Evolutionary conservation across 2,797 vertebrate genomes (phyloP).

Genomic region (Bradypodion ventrale): DNA sequence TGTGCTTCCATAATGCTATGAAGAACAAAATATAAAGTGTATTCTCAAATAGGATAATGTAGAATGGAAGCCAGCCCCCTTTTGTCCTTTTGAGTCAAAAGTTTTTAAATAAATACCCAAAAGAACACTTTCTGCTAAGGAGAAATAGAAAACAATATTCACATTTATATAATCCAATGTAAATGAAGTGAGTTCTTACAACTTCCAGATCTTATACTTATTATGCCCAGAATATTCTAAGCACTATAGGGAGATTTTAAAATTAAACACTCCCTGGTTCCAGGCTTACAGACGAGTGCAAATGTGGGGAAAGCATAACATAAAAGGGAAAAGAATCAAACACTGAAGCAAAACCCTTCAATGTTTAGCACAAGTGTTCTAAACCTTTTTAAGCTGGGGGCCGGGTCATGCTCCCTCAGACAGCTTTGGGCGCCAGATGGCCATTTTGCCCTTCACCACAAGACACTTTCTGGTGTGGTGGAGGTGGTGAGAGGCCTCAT

Average conservation of each 20-base stretch:
- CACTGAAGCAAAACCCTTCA: neutral
- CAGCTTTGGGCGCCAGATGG: too few species aligned
- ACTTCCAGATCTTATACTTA: too few species aligned
- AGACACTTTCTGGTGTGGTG: too few species aligned
- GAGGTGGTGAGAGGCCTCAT: too few species aligned
- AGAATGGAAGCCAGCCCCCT: neutral
- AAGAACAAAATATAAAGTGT: neutral
- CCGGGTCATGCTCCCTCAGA: too few species aligned
- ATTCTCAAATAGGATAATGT: neutral
- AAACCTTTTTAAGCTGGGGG: too few species aligned
- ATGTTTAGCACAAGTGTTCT: too few species aligned
- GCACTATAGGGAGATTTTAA: neutral
- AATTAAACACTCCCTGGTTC: neutral
- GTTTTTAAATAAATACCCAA: conserved; percentile 3
- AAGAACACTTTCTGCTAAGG: neutral
- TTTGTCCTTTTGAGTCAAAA: neutral
- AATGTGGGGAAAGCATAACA: neutral
- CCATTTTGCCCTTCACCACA: too few species aligned
- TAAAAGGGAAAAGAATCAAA: neutral
- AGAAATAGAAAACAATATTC: neutral
- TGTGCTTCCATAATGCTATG: neutral
- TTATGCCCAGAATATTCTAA: too few species aligned
- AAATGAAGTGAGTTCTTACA: neutral
- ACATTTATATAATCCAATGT: neutral
- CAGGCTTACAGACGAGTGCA: neutral